Evolutionary conservation across 2,113 vertebrate genomes (phyloP), one percentile per base, ranked within the genome.

Genomic region (Hemichromis elongatus): DNA sequence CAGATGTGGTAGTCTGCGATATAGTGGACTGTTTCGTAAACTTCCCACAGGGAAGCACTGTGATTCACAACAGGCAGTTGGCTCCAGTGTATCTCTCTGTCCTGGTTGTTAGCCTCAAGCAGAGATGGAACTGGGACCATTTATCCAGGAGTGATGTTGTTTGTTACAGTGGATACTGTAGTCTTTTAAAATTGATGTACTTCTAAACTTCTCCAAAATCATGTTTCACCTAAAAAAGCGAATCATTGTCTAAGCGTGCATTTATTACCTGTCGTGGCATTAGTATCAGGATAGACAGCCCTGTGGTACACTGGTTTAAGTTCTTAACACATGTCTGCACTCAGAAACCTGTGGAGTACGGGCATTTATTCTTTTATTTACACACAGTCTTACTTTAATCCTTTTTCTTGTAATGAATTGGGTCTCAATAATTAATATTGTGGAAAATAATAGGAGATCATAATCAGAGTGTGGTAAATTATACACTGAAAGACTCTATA

Each of bases 1-100:
- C 92, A 96, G n/a, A 95, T 95, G 92, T 94, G 45, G 28, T 37
- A 52, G 42, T 80, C 40, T 80, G 55, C 14, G 55, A 79, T 70
- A 83, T 40, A 61, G 18, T 75, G 70, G 86, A 52, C 45, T 55
- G 33, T 33, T 13, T 47, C 40, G 40, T 90, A 61, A 83, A 87
- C 80, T 35, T 85, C 54, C 83, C 66, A 63, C 5, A 26, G 57
- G 18, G 40, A 83, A 77, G 85, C 50, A 3, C 42, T 75, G 26
- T 3, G 16, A 50, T 50, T 21, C 26, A 47, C 45, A 16, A 28
- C 70, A 75, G 30, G 52, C 45, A 75, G 42, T 52, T 75, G 70
- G 26, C 45, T 75, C 47, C 26, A 75, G 33, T 13, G 19, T 66
- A 66, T 66, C 8, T 75, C 24, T 30, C 18, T 75, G 26, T 75